Evolutionary conservation across 2,888 invertebrate species (phyloP).

Genomic region (Conistra vaccinii): DNA sequence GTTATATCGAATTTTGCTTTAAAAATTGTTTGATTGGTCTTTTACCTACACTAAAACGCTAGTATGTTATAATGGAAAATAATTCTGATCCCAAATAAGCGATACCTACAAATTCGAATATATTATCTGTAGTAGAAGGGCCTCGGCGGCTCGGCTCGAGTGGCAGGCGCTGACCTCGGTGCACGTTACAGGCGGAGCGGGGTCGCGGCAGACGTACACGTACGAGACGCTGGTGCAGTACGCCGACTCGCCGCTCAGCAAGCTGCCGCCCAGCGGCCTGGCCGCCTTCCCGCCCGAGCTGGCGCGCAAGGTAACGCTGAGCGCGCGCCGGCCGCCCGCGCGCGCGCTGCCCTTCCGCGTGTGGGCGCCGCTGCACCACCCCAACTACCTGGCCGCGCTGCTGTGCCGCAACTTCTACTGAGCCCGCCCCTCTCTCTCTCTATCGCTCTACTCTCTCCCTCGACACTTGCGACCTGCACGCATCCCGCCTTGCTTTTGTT

Average conservation of each 20-base stretch:
- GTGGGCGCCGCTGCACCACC: slow-evolving; percentile 81
- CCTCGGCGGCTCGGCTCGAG: not conserved
- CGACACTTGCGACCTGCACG: slow-evolving; percentile 20
- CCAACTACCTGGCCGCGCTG: slow-evolving; percentile 87
- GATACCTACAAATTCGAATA: not conserved
- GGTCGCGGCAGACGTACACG: slow-evolving; percentile 86
- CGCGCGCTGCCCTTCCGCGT: slow-evolving; percentile 70
- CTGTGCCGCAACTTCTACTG: slow-evolving; percentile 88
- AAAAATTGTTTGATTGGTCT: not conserved
- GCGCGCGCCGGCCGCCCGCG: slow-evolving; percentile 68
- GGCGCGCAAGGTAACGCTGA: slow-evolving; percentile 89
- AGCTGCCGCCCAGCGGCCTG: slow-evolving; percentile 88
- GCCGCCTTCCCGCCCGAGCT: slow-evolving; percentile 88
- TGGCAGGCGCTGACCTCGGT: slow-evolving; percentile 12
- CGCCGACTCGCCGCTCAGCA: slow-evolving; percentile 90
- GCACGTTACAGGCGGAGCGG: slow-evolving; percentile 73
- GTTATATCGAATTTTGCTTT: not conserved
- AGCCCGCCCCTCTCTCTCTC: slow-evolving; percentile 2
- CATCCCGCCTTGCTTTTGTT: slow-evolving; percentile 41
- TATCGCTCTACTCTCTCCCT: not conserved
- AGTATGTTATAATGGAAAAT: not conserved
- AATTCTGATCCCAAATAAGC: not conserved
- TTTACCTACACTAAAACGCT: not conserved
- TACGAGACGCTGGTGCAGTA: slow-evolving; percentile 90
- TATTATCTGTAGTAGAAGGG: not conserved